Evolutionary conservation across 35 echinoderm and acorn worm genomes (phyloP).

Genomic region (Hemicentrotus pulcherrimus): DNA sequence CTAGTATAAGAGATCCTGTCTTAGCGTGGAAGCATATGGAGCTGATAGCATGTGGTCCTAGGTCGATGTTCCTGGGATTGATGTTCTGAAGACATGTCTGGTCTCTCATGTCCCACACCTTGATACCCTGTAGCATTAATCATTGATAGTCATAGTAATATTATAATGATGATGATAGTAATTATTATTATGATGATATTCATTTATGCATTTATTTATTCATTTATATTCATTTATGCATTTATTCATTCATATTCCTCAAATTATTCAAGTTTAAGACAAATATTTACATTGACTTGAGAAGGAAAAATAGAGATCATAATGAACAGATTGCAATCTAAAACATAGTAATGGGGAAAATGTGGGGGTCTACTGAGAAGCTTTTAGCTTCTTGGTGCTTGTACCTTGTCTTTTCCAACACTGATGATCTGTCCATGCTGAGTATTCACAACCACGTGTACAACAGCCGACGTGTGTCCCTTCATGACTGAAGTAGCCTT

Average conservation of each 20-base stretch:
- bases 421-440: slow-evolving; percentile 92
- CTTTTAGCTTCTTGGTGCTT: not conserved
- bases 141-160: not conserved
- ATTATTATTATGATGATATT: too few relatives aligned
- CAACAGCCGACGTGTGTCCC: slow-evolving; percentile 91
- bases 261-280: too few relatives aligned
- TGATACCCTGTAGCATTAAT: slow-evolving; percentile 78
- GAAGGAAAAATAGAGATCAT: too few relatives aligned
- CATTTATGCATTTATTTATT: too few relatives aligned
- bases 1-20: slow-evolving; percentile 94
- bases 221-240: too few relatives aligned
- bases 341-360: not conserved
- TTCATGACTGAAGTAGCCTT: slow-evolving; percentile 97
- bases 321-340: too few relatives aligned
- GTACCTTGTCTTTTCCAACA: slow-evolving; percentile 97
- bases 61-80: slow-evolving; percentile 79
- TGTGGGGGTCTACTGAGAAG: not conserved
- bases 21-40: slow-evolving; percentile 95
- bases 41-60: slow-evolving; percentile 86
- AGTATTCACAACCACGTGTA: slow-evolving; percentile 77
- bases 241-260: too few relatives aligned
- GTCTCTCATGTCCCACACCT: slow-evolving; percentile 99
- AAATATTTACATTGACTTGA: too few relatives aligned
- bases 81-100: slow-evolving; percentile 96
- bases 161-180: too few relatives aligned